Evolutionary conservation across 2,797 vertebrate genomes (phyloP).

Genomic region (Coendou prehensilis): DNA sequence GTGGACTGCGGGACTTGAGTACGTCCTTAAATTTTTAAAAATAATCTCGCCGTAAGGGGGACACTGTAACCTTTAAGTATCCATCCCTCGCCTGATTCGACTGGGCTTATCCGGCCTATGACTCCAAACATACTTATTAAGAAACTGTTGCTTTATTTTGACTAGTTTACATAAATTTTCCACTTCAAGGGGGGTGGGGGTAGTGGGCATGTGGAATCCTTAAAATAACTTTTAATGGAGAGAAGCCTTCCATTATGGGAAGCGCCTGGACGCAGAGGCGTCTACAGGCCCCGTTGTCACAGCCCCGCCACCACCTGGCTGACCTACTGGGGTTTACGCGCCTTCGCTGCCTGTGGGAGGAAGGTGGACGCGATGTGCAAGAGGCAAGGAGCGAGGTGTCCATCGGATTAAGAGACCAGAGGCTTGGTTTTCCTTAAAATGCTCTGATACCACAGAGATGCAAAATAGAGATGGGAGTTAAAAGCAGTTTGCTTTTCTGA

Average conservation of each 20-base stretch:
- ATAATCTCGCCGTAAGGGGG: conserved; percentile 68
- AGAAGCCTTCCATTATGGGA: conserved; percentile 83
- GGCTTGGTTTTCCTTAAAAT: neutral
- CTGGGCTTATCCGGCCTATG: conserved; percentile 66
- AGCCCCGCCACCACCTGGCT: conserved; percentile 61
- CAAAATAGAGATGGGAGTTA: conserved; percentile 15
- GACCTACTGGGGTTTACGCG: conserved; percentile 2
- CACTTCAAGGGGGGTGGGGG: conserved; percentile 22
- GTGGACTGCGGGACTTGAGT: conserved; percentile 10
- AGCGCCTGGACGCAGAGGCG: conserved; percentile 70
- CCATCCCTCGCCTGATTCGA: neutral
- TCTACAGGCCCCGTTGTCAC: conserved; percentile 61
- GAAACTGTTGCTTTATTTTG: conserved; percentile 77
- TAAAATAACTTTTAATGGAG: conserved; percentile 83
- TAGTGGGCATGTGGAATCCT: conserved; percentile 80
- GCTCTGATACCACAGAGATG: neutral
- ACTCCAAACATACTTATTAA: conserved; percentile 84
- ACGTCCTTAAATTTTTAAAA: conserved; percentile 71
- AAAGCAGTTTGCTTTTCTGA: conserved; percentile 62
- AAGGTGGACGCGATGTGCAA: neutral
- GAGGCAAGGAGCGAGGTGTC: neutral
- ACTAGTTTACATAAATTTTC: conserved; percentile 81
- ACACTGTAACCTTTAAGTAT: conserved; percentile 73
- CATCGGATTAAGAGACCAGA: neutral
- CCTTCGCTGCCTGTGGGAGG: neutral